These are phyloP conservation scores for Tenrec ecaudatus DNA, from an alignment of 2,113 vertebrate genomes.

Conservation along the genomic window DNA sequence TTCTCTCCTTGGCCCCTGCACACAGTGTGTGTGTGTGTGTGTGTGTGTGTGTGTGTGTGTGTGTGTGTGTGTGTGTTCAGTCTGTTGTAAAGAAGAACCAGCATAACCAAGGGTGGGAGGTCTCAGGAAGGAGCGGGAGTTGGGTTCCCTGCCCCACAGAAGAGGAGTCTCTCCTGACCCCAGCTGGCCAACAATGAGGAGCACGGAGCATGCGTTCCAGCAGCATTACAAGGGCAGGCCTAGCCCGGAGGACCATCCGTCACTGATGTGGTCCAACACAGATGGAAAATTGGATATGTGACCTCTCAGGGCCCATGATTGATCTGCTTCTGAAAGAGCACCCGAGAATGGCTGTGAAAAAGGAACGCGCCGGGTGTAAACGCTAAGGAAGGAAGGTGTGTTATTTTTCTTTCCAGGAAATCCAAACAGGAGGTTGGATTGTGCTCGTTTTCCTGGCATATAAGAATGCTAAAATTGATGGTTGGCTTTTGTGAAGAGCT, in stretches of 20 bases:
- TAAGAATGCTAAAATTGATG: conserved; percentile 71
- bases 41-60: background rate
- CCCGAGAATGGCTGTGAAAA: background rate
- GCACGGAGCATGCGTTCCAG: no score
- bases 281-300: background rate
- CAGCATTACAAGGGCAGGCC: background rate
- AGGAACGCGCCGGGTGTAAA: background rate
- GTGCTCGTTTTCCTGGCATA: conserved; percentile 81
- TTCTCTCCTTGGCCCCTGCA: no score
- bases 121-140: background rate
- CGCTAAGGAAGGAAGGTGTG: background rate
- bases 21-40: background rate
- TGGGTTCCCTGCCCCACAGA: background rate
- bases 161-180: background rate
- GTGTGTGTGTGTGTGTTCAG: background rate
- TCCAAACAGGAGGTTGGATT: conserved; percentile 67
- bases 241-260: no score
- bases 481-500: conserved; percentile 62
- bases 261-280: no score
- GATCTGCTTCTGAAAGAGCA: background rate
- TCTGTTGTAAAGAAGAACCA: background rate
- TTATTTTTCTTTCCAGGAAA: background rate
- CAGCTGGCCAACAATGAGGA: background rate
- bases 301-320: background rate
- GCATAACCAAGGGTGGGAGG: background rate